These are phyloP conservation scores for Abrostola tripartita DNA, from an alignment of 2,888 invertebrate genomes.

Conservation along the genomic window DNA sequence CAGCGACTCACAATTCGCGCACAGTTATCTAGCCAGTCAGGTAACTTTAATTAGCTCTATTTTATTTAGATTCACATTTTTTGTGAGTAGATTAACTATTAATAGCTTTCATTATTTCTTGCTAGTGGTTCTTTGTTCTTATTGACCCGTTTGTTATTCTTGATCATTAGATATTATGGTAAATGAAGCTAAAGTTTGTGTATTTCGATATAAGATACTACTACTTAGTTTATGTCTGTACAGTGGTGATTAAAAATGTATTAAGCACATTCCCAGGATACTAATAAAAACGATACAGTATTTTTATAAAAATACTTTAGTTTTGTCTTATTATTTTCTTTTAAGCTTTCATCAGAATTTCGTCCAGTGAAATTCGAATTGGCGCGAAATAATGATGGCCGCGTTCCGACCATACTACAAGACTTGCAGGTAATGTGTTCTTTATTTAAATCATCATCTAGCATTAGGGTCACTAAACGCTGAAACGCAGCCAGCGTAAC, in stretches of 20 bases:
- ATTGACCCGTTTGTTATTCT: no score
- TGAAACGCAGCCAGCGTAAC: constrained; percentile 40
- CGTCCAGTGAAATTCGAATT: constrained; percentile 65
- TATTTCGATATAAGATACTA: no score
- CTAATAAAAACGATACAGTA: no score
- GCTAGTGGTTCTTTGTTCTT: no score
- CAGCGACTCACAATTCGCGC: constrained; percentile 69
- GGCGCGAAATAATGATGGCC: constrained; percentile 53
- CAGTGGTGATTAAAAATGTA: no score
- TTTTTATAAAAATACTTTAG: neutral
- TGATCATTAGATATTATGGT: no score
- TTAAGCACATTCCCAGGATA: no score
- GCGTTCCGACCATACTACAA: constrained; percentile 64
- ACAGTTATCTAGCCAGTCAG: constrained; percentile 68
- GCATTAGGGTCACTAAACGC: constrained; percentile 33
- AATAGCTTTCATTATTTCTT: no score
- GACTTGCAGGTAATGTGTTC: constrained; percentile 68
- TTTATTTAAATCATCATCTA: constrained; percentile 18
- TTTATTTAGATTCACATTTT: constrained; percentile 33
- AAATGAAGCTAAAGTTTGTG: no score
- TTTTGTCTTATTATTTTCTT: neutral
- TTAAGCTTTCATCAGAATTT: constrained; percentile 35
- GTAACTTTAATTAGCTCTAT: constrained; percentile 59
- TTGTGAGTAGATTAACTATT: constrained; percentile 19
- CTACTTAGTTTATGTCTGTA: no score